These are phyloP conservation scores for Ormyrus nitidulus DNA, from an alignment of 2,888 invertebrate genomes.

Conservation along the genomic window DNA sequence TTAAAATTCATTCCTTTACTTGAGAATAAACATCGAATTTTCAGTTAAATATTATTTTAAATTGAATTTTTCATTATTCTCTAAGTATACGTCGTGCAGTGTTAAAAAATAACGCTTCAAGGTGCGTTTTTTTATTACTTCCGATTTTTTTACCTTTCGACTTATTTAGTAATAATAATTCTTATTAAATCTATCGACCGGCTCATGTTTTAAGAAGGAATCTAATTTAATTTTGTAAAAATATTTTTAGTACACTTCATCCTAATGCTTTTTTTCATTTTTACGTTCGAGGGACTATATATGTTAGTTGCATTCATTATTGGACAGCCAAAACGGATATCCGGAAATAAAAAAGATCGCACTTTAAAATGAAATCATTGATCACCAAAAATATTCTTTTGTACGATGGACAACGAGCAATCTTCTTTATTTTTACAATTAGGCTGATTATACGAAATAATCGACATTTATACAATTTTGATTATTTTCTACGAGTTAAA, in stretches of 20 bases:
- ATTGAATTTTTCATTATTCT: slow-evolving; percentile 6
- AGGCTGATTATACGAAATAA: neutral
- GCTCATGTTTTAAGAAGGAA: slow-evolving; percentile 23
- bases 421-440: slow-evolving; percentile 18
- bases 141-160: neutral
- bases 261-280: slow-evolving; percentile 8
- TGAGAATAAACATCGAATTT: slow-evolving; percentile 23
- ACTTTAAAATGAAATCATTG: slow-evolving; percentile 20
- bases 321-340: slow-evolving; percentile 7
- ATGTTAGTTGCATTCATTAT: neutral
- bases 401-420: slow-evolving; percentile 23
- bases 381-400: slow-evolving; percentile 29
- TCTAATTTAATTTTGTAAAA: slow-evolving; percentile 27
- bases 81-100: slow-evolving; percentile 36
- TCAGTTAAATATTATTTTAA: slow-evolving; percentile 22
- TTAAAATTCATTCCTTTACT: slow-evolving; percentile 23
- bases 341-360: slow-evolving; percentile 7
- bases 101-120: slow-evolving; percentile 34
- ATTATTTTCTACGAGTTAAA: no score
- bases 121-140: neutral
- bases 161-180: slow-evolving; percentile 2
- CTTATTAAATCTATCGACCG: slow-evolving; percentile 15
- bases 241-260: slow-evolving; percentile 26
- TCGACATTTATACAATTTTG: neutral
- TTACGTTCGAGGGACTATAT: neutral